phyloP scores from a whole-genome alignment of 1,140 invertebrate genomes.

The Zaprionus gabonicus region DNA sequence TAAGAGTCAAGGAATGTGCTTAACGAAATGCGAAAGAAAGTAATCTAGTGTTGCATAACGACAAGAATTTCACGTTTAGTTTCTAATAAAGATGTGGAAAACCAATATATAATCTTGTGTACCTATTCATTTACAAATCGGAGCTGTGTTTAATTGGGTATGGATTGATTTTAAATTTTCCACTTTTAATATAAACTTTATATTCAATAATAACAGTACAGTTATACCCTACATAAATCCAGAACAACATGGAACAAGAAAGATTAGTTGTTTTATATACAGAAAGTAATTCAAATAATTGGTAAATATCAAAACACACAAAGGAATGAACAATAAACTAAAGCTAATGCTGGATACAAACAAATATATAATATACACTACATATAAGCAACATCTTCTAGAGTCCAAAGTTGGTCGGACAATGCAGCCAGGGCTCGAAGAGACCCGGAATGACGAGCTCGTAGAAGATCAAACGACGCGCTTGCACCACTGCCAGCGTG shows the following conservation, averaged over 20 bases:
- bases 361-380: neutral
- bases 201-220: too few species aligned
- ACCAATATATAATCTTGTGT: neutral
- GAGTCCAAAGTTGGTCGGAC: neutral
- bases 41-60: constrained; percentile 14
- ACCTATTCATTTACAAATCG: too few species aligned
- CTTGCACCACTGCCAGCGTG: constrained; percentile 50
- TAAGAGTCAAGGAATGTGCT: constrained; percentile 66
- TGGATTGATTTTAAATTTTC: too few species aligned
- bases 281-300: too few species aligned
- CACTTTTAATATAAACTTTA: too few species aligned
- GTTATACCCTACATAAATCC: too few species aligned
- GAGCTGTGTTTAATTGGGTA: too few species aligned
- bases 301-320: too few species aligned
- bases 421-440: constrained; percentile 64
- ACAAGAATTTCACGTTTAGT: constrained; percentile 15
- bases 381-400: neutral
- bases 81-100: constrained; percentile 22
- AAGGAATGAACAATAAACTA: too few species aligned
- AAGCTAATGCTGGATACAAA: neutral
- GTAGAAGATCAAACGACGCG: constrained; percentile 50
- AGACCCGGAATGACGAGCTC: constrained; percentile 56
- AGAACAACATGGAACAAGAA: too few species aligned
- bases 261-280: too few species aligned
- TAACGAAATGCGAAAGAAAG: constrained; percentile 10